These are phyloP conservation scores for Diplogasteroides magnus DNA, from an alignment of 1,140 invertebrate species.

Conservation along the genomic window DNA sequence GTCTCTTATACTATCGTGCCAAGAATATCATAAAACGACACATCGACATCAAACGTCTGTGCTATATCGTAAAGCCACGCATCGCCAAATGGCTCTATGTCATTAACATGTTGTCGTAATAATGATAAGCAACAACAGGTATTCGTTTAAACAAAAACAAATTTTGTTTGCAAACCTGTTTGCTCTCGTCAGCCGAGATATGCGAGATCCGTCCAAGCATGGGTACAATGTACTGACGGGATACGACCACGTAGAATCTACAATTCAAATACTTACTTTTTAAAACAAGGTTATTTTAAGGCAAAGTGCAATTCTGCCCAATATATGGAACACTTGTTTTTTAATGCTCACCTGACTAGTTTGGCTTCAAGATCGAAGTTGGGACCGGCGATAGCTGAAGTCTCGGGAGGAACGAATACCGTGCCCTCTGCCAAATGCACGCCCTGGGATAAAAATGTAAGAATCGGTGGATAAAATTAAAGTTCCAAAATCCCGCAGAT, in stretches of 20 bases:
- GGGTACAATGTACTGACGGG: constrained; percentile 45
- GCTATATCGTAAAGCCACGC: neutral
- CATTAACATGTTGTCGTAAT: too few relatives aligned
- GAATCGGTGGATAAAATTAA: neutral
- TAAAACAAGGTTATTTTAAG: too few relatives aligned
- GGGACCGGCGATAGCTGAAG: constrained; percentile 36
- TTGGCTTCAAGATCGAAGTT: constrained; percentile 48
- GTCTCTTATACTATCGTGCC: too few relatives aligned
- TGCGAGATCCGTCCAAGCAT: constrained; percentile 49
- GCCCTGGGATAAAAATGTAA: too few relatives aligned
- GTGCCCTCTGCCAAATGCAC: constrained; percentile 32
- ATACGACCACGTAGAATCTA: constrained; percentile 47
- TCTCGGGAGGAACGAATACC: constrained; percentile 33
- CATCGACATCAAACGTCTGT: neutral
- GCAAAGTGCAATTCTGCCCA: too few relatives aligned
- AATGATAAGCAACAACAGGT: too few relatives aligned
- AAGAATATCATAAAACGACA: neutral
- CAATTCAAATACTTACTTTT: too few relatives aligned
- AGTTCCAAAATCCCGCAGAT: neutral
- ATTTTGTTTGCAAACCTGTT: constrained; percentile 29
- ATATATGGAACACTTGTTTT: too few relatives aligned
- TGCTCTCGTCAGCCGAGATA: constrained; percentile 45
- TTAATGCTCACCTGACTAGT: constrained; percentile 31
- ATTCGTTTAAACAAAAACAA: too few relatives aligned
- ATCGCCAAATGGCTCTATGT: constrained; percentile 6